Evolutionary conservation across 1,140 invertebrate species (phyloP).

Genomic region (Dinoponera quadriceps): DNA sequence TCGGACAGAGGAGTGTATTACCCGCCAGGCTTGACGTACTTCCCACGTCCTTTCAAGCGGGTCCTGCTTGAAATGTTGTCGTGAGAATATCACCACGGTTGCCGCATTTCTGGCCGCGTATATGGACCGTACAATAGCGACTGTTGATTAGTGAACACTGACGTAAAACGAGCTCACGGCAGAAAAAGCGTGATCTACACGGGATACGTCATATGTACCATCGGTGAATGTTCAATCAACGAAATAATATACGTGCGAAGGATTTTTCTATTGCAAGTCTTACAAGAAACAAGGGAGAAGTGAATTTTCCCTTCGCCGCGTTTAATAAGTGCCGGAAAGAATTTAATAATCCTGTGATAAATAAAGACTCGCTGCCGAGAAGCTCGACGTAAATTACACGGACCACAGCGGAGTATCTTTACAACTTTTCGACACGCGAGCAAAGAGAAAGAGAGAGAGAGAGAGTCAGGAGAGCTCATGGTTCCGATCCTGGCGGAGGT

Average conservation of each 20-base stretch:
- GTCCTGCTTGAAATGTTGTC: conserved; percentile 8
- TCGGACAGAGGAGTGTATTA: conserved; percentile 67
- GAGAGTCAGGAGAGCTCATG: background rate
- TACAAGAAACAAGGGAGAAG: background rate
- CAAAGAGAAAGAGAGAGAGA: background rate
- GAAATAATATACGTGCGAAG: no score
- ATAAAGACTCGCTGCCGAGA: background rate
- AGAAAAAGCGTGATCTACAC: background rate
- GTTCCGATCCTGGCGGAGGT: conserved; percentile 24
- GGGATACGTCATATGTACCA: no score
- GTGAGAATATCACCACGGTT: background rate
- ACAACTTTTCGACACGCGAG: conserved; percentile 15
- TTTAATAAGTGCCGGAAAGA: background rate
- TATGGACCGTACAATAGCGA: background rate
- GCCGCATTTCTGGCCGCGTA: background rate
- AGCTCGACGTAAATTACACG: background rate
- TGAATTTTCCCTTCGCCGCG: background rate
- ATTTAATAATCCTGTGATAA: background rate
- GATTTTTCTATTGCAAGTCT: no score
- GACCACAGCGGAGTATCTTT: background rate
- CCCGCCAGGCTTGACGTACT: conserved; percentile 53
- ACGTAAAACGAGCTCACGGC: background rate
- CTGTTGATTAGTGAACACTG: background rate
- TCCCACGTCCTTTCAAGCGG: conserved; percentile 56
- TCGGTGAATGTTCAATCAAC: no score